phyloP scores from a whole-genome alignment of 2,113 vertebrate genomes.

The Stegostoma tigrinum region DNA sequence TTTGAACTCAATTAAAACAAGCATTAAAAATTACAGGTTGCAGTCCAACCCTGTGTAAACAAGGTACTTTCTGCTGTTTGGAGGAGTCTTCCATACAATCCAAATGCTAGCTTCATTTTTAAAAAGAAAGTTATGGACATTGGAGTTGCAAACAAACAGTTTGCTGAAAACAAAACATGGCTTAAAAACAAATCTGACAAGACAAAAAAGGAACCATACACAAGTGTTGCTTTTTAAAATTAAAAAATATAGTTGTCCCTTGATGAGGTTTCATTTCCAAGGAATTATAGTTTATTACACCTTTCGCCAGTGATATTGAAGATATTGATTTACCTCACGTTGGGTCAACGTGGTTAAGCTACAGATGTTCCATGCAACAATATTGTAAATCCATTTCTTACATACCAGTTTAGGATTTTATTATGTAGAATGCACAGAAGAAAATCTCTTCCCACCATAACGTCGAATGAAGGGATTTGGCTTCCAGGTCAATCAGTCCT shows the following conservation, averaged over 20 bases:
- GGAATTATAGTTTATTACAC: background rate
- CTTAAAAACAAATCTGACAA: background rate
- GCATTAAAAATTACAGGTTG: background rate
- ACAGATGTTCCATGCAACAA: background rate
- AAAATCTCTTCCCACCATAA: background rate
- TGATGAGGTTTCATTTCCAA: background rate
- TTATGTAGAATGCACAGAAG: background rate
- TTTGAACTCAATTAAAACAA: background rate
- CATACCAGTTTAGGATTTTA: background rate
- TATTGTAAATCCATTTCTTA: background rate
- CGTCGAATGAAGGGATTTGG: background rate
- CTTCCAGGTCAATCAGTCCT: background rate
- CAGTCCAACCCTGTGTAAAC: background rate
- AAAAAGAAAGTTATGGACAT: background rate
- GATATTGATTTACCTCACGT: background rate
- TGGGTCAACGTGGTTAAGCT: background rate
- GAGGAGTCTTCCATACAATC: background rate
- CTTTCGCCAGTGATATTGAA: background rate
- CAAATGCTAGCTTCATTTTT: background rate
- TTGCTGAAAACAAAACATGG: background rate
- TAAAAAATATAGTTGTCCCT: background rate
- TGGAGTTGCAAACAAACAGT: background rate
- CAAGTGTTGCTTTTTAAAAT: background rate
- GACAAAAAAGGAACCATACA: conserved; percentile 18
- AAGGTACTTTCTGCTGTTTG: background rate